Evolutionary conservation across 2,113 vertebrate species (phyloP).

Genomic region (Peromyscus leucopus): DNA sequence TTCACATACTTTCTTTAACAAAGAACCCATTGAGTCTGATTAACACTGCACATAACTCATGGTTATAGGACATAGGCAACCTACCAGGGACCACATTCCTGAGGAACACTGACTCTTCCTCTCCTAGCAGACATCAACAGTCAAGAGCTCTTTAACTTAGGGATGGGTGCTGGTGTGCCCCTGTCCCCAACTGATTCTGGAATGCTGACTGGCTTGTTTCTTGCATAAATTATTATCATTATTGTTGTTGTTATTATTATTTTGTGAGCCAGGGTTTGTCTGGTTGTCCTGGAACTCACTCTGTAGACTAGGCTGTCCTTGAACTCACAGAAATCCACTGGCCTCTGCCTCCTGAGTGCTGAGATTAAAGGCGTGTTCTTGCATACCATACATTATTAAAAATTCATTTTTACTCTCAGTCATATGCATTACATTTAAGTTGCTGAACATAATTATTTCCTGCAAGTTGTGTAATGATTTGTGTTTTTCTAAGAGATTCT

Average conservation of each 20-base stretch:
- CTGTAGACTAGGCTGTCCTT: not conserved
- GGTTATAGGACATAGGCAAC: not conserved
- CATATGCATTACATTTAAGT: not conserved
- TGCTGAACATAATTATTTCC: conserved; percentile 7
- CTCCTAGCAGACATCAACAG: no score
- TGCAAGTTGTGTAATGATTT: not conserved
- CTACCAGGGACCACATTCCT: not conserved
- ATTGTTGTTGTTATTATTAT: not conserved
- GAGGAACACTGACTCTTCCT: not conserved
- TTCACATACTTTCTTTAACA: not conserved
- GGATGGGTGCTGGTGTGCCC: not conserved
- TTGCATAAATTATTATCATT: not conserved
- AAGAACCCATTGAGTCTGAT: not conserved
- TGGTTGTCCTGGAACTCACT: not conserved
- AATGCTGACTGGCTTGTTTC: not conserved
- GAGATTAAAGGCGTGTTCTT: not conserved
- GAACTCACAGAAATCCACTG: not conserved
- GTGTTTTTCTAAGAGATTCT: conserved; percentile 51
- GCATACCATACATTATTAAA: not conserved
- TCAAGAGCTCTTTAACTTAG: not conserved
- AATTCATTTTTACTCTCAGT: conserved; percentile 43
- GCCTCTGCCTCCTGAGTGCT: no score
- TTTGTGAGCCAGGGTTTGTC: not conserved
- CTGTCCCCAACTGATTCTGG: not conserved
- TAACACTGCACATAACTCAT: not conserved